These are phyloP conservation scores for Synergus itoensis DNA, from an alignment of 2,888 invertebrate genomes.

Conservation along the genomic window DNA sequence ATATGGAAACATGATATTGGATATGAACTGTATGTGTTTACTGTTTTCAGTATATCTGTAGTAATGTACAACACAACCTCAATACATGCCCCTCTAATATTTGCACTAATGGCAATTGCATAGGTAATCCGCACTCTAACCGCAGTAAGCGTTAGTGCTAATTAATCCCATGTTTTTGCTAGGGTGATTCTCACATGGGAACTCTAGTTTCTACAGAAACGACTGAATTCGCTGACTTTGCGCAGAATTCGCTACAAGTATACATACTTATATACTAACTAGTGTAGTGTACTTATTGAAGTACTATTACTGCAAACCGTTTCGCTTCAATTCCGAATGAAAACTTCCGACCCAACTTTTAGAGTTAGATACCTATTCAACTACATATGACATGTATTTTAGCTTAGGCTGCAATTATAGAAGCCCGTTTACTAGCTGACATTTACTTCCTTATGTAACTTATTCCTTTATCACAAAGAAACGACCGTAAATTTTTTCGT, in stretches of 20 bases:
- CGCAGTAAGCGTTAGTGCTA: slow-evolving; percentile 59
- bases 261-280: slow-evolving; percentile 42
- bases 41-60: background rate
- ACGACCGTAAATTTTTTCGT: background rate
- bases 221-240: slow-evolving; percentile 50
- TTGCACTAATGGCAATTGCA: slow-evolving; percentile 56
- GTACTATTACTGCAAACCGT: background rate
- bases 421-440: background rate
- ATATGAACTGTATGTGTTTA: background rate
- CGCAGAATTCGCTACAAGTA: slow-evolving; percentile 33
- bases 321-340: background rate
- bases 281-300: slow-evolving; percentile 24
- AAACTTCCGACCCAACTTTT: background rate
- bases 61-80: background rate
- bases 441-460: background rate
- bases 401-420: background rate
- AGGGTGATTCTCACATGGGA: slow-evolving; percentile 51
- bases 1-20: background rate
- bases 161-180: slow-evolving; percentile 64
- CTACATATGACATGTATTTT: background rate
- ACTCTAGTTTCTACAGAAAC: slow-evolving; percentile 60
- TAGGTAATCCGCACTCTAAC: slow-evolving; percentile 57
- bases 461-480: background rate
- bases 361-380: background rate
- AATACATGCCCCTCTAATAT: slow-evolving; percentile 15